Base-by-base conservation (phyloP, 1,140 invertebrate species). In the Portunus trituberculatus region DNA sequence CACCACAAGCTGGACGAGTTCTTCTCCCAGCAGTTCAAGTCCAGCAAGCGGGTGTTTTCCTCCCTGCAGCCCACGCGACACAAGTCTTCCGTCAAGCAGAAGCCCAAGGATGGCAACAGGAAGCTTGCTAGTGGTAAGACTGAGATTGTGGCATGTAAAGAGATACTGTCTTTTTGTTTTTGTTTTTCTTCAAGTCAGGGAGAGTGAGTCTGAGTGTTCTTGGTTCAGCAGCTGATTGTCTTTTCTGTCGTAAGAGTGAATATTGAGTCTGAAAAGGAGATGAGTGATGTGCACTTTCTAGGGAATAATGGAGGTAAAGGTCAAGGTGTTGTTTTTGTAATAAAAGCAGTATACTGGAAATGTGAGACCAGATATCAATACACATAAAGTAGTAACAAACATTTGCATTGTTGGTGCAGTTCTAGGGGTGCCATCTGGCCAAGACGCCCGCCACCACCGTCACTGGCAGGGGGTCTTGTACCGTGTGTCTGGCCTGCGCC, bases 1-100 rank as follows among this genome's bases (percentile, higher is more conserved):
- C 99, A 98, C 96, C 98, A 98, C 92, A 99, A 99, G 97, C 97
- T 99, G 12, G 99, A 99, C 96, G 99, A 99, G 97, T 99, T 99
- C 97, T 99, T 99, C 97, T 98, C 98, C 87, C 98, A 99, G 96
- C 99, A 99, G 97, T 99, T 99, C 97, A 99, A 99, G 96, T 99
- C 98, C 95, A 99, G 98, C 96, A 99, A 99, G 97, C 97, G 98
- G 8, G 98, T 99, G 8, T 99, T 99, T 97, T 98, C 98, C 92
- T 98, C 98, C 32, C 97, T 99, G 0, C 97, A 97, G 98, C 98
- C 96, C 97, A 97, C 20, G 97, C 97, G 67, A 96, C 97, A 93
- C 97, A 97, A 96, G 83, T 87, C 95, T 12, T 95, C 95, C n/a
- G 93, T 96, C 32, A 95, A 96, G 88, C 93, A 95, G 32, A 96